These are phyloP conservation scores for Euglossa dilemma DNA, from an alignment of 1,140 invertebrate genomes.

Conservation along the genomic window DNA sequence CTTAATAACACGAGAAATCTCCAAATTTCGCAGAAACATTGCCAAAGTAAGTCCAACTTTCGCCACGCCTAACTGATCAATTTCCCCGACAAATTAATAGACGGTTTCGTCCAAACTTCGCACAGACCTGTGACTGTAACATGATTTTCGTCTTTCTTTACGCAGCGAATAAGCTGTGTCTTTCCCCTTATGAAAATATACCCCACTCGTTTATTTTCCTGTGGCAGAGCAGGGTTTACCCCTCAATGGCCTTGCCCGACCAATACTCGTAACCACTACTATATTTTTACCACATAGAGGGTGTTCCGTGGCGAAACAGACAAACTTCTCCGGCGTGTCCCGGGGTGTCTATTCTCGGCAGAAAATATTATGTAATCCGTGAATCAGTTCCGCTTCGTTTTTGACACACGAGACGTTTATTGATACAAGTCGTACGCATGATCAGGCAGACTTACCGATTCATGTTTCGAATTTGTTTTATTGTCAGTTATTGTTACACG, in stretches of 20 bases:
- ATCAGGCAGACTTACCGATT: too few species aligned
- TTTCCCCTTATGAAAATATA: neutral
- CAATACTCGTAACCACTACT: neutral
- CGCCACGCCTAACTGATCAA: neutral
- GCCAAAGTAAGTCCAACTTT: too few species aligned
- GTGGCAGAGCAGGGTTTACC: neutral
- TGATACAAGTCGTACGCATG: neutral
- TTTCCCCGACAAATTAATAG: neutral
- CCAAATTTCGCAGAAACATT: too few species aligned
- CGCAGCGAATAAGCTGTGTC: neutral
- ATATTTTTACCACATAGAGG: neutral
- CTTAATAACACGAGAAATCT: too few species aligned
- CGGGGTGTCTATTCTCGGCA: neutral
- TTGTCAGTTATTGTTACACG: too few species aligned
- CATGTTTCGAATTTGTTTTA: too few species aligned
- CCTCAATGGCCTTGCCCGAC: neutral
- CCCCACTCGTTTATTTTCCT: neutral
- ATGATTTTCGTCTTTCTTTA: neutral
- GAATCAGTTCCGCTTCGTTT: neutral
- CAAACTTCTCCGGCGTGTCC: neutral
- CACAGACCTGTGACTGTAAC: neutral
- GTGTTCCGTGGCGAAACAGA: neutral
- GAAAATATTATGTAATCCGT: neutral
- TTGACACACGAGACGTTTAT: neutral
- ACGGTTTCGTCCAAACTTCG: neutral